Evolutionary conservation across 2,113 vertebrate genomes (phyloP), one percentile per base, ranked within the genome.

Genomic region (Sceloporus undulatus): DNA sequence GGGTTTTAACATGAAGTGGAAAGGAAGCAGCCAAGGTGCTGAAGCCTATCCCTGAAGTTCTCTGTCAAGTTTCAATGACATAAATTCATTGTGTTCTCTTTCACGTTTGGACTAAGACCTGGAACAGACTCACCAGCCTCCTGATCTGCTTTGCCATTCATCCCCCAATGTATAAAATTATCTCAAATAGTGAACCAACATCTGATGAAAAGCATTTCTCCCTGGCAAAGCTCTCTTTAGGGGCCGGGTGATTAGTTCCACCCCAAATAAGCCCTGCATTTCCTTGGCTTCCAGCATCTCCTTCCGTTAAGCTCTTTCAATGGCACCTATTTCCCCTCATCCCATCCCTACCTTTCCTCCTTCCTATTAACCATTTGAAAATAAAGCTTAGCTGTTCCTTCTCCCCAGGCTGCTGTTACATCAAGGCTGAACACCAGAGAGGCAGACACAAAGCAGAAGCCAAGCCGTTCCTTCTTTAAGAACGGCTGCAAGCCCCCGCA

Each of bases 301-400:
- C n/a, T 8, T 52, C 79, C 56, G 0, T n/a, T 19, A 77, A 82
- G 42, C 59, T 65, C 18, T 91, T 86, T 52, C 40, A 81, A 54
- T 9, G 84, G 68, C 21, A 40, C 54, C 6, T n/a, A 11, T 19
- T 16, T 21, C 23, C 0, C 23, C 11, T 9, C 19, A 13, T 23
- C 4, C 21, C 27, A 0, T 9, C 13, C 11, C 5, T 40, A n/a
- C 54, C 18, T 21, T 1, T 2, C 6, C 9, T 13, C 21, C 9
- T 27, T 25, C 59, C 66, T 73, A 76, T 87, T 62, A 87, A n/a
- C 82, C 66, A 79, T 13, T 0, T 0, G 65, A 59, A 90, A 90
- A 90, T 65, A 59, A 91, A 89, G 38, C 75, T 66, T 70, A 85
- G 62, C 65, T 18, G 6, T 75, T 88, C 29, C 18, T 87, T 52